These are phyloP conservation scores for Acronicta leporina DNA, from an alignment of 2,888 invertebrate species.

Conservation along the genomic window DNA sequence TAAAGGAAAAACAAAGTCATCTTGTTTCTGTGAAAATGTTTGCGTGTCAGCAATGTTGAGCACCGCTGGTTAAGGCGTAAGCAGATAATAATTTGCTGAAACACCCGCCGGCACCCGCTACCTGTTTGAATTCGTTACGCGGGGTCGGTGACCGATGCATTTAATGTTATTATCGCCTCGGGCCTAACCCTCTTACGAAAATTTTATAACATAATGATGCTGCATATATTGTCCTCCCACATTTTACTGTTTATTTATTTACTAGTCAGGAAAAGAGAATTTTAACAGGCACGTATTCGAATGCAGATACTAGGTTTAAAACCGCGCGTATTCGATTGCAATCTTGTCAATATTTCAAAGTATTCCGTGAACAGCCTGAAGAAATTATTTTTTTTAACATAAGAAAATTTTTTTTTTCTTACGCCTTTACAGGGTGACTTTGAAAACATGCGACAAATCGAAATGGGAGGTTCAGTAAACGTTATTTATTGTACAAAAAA, in stretches of 20 bases:
- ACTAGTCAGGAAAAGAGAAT: no score
- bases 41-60: conserved; percentile 24
- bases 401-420: no score
- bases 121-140: conserved; percentile 39
- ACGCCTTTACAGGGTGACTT: no score
- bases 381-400: no score
- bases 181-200: conserved; percentile 36
- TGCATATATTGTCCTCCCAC: conserved; percentile 20
- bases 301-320: no score
- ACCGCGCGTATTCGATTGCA: no score
- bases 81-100: conserved; percentile 54
- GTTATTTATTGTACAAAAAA: no score
- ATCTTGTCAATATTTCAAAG: no score
- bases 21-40: conserved; percentile 1
- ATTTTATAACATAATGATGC: conserved; percentile 25
- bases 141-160: conserved; percentile 50
- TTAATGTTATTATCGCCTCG: conserved; percentile 44
- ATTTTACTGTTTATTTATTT: background rate
- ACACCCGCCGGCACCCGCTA: conserved; percentile 41
- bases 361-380: no score
- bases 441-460: no score
- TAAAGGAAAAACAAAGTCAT: background rate
- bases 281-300: no score
- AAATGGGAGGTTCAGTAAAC: no score
- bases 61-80: conserved; percentile 30